Percentiles rank a stretch among this genome's conserved stretches.
Evolutionary conservation across 2,888 invertebrate species (phyloP).

Genomic region (Lepidocyrtinus sp.): DNA sequence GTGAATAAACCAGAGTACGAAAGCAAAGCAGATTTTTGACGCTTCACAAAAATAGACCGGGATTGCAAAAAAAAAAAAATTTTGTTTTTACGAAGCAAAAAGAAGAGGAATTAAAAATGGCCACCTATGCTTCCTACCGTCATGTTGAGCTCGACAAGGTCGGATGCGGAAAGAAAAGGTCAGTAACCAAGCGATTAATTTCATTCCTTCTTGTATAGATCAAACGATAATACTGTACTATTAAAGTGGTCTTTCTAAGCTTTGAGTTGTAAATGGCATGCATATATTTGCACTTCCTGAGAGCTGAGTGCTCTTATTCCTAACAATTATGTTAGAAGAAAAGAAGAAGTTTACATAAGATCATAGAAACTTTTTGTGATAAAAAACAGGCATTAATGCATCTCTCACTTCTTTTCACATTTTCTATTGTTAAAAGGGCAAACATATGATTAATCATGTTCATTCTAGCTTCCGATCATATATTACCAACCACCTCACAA

Average conservation of each 20-base stretch:
- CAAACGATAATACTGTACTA: not conserved
- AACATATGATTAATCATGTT: slow-evolving; percentile 8
- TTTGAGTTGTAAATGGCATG: too few species aligned
- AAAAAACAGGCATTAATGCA: slow-evolving; percentile 2
- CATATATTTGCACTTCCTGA: not conserved
- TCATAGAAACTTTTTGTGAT: not conserved
- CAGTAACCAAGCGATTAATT: slow-evolving; percentile 71
- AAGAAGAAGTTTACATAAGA: not conserved
- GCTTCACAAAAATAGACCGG: not conserved
- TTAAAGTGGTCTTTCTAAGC: too few species aligned
- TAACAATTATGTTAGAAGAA: not conserved
- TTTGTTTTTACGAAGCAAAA: slow-evolving; percentile 6
- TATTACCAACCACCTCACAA: too few species aligned
- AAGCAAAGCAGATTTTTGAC: slow-evolving; percentile 10
- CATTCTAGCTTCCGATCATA: not conserved
- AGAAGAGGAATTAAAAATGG: slow-evolving; percentile 75
- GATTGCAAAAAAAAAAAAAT: slow-evolving; percentile 5
- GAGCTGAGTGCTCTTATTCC: slow-evolving; percentile 3
- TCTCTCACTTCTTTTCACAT: not conserved
- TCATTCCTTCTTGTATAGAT: slow-evolving; percentile 46
- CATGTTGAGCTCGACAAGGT: slow-evolving; percentile 95
- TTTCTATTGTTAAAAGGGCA: slow-evolving; percentile 17
- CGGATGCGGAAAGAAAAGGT: slow-evolving; percentile 95
- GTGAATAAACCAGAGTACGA: slow-evolving; percentile 28
- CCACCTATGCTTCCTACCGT: slow-evolving; percentile 93